phyloP scores from a whole-genome alignment of 2,888 invertebrate genomes.

The Dicycla oo region DNA sequence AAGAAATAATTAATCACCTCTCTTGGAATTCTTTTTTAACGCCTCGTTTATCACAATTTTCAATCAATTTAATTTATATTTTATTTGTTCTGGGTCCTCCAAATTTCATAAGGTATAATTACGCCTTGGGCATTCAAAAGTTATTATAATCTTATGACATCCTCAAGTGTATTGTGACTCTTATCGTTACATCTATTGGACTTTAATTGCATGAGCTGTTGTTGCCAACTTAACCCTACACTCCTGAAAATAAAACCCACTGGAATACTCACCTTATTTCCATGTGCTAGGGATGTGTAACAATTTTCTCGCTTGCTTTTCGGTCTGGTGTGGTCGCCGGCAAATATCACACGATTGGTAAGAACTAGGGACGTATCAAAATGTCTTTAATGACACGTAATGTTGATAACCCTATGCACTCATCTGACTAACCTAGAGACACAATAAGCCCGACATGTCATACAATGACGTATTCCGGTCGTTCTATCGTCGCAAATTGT shows the following conservation, averaged over 20 bases:
- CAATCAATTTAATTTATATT: conserved; percentile 66
- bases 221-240: conserved; percentile 13
- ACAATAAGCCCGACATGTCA: conserved; percentile 71
- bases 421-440: conserved; percentile 71
- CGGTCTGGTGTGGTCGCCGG: conserved; percentile 59
- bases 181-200: conserved; percentile 70
- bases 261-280: conserved; percentile 31
- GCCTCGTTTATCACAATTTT: conserved; percentile 65
- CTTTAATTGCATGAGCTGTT: conserved; percentile 67
- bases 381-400: conserved; percentile 64
- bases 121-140: conserved; percentile 66
- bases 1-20: conserved; percentile 52
- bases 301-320: background rate
- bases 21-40: conserved; percentile 46
- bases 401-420: conserved; percentile 69
- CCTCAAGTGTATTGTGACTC: conserved; percentile 60
- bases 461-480: conserved; percentile 55
- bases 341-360: conserved; percentile 66
- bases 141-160: conserved; percentile 69
- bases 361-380: conserved; percentile 63
- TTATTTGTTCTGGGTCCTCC: conserved; percentile 68
- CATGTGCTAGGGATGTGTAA: background rate
- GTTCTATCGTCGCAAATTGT: conserved; percentile 61
- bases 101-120: conserved; percentile 68
- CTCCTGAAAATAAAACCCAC: background rate